Evolutionary conservation across 2,113 vertebrate genomes (phyloP), one percentile per base, ranked within the genome.

Genomic region (Paramisgurnus dabryanus): DNA sequence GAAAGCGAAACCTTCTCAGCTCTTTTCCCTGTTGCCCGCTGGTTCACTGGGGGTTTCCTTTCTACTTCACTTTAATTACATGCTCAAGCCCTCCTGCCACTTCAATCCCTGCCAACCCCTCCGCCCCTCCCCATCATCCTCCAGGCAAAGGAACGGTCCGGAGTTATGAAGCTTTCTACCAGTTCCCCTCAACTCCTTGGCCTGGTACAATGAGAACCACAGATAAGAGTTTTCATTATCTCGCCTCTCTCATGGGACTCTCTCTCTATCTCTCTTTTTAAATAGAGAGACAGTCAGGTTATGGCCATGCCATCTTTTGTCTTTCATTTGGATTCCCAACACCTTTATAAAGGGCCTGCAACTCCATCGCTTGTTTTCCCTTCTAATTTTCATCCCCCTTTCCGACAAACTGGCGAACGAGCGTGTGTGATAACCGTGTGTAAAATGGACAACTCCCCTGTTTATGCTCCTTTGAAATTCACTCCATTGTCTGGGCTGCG

Each of bases 171-270:
- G 74, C 72, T 82, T 76, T 70, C 58, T 63, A 76, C 71, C 64
- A 58, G 47, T 64, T 50, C 72, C 78, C 76, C 74, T 67, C 71
- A 67, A 45, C 78, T 53, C 71, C 74, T 69, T 76, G 64, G 78
- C 79, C 81, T 81, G 75, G 78, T 81, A 85, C 87, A 80, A 84
- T 83, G 83, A 81, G 76, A 85, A 84, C 60, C 80, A 82, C 75
- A 82, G 85, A 86, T 86, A 86, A 86, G 85, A 86, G 80, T 85
- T 83, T 87, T 88, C 87, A 88, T 88, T 88, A 88, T 86, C 81
- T 79, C 47, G 79, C 41, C 18, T 45, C 69, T 68, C 85, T 82
- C 85, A 57, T 68, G 85, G 80, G 85, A 80, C 72, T 79, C 67
- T 71, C 77, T 64, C 81, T 55, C 65, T 64, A 50, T 66, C 74